Evolutionary conservation across 2,888 invertebrate genomes (phyloP), one percentile per base, ranked within the genome.

Genomic region (Himalopsyche tibetana): DNA sequence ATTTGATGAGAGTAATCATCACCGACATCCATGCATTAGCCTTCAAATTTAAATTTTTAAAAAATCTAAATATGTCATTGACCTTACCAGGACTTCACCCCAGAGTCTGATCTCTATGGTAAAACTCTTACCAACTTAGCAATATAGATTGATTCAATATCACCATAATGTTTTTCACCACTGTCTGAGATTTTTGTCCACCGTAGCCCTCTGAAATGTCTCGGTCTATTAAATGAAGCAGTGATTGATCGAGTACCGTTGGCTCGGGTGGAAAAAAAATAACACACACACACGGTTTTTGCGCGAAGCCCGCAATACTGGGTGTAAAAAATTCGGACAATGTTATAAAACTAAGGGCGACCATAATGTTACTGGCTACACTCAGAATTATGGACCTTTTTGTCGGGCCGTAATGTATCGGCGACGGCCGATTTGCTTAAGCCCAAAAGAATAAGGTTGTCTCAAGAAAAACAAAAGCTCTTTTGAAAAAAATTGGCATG

Each of bases 171-270:
- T 83, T 80, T 5, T 0, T 15, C 40, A 42, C 12, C n/a, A 80
- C 80, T 80, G 80, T 36, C 28, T n/a, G 80, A 45, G 80, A 51
- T 15, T 51, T 28, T 28, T 28, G 63, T 63, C 63, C 63, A 28
- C 63, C 63, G 63, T 63, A 28, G 63, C 19, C 63, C 81, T 63
- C 83, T 51, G 79, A 82, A 84, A 85, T 85, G 87, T 88, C 86
- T 87, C 86, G 86, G 85, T 87, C 88, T 88, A 88, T 87, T 87
- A 86, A 88, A 88, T 85, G 55, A 74, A 83, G 85, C 86, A 84
- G 87, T 88, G 88, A 88, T 88, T 88, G 87, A 88, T 88, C 86
- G 85, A 82, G 79, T 87, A 87, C 86, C 87, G 83, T 28, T 55
- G 55, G 85, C 82, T 79, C 51, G 83, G 83, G 42, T 38, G 45